Evolutionary conservation across 2,797 vertebrate species (phyloP), one percentile per base, ranked within the genome.

Genomic region (Schizothorax lantsangensis): DNA sequence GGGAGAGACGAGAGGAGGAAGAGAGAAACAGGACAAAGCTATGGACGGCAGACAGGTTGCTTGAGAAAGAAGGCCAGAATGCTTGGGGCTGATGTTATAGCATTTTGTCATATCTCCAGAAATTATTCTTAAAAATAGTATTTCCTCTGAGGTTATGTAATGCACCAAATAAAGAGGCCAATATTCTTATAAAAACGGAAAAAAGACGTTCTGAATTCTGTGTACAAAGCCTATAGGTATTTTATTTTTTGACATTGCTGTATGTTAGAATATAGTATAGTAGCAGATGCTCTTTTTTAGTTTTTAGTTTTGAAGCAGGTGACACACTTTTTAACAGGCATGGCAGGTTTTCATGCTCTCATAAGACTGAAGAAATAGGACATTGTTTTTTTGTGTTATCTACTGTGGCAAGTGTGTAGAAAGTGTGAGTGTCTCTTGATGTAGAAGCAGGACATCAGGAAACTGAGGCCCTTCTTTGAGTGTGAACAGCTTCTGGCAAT

Each of bases 401-500:
- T 68, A 69, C 62, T 54, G 23, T 69, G 45, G 74, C 59, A 52
- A 84, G 57, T 83, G 52, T 30, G 68, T 43, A 15, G 23, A 59
- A 72, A 40, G 15, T 75, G 82, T n/a, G 52, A 33, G 26, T 49
- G 30, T 62, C 11, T 62, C 11, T 62, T 74, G 26, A 47, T 64
- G 71, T 59, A 33, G 54, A 64, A 36, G 54, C 82, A 47, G 71
- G 81, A 72, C 49, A 43, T 38, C 68, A 23, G 49, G 40, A 84
- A 23, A 75, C 12, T 17, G 38, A 84, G n/a, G 14, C 40, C 11
- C 40, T 75, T 83, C 82, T 84, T 75, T 74, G 26, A 75, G 19
- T 64, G 40, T 64, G 82, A 74, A 84, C 74, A 74, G 19, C 57
- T 64, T 47, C 71, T 88, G 85, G 83, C 80, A 83, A 83, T 87